Evolutionary conservation across 2,113 vertebrate species (phyloP).

Genomic region (Nymphicus hollandicus): DNA sequence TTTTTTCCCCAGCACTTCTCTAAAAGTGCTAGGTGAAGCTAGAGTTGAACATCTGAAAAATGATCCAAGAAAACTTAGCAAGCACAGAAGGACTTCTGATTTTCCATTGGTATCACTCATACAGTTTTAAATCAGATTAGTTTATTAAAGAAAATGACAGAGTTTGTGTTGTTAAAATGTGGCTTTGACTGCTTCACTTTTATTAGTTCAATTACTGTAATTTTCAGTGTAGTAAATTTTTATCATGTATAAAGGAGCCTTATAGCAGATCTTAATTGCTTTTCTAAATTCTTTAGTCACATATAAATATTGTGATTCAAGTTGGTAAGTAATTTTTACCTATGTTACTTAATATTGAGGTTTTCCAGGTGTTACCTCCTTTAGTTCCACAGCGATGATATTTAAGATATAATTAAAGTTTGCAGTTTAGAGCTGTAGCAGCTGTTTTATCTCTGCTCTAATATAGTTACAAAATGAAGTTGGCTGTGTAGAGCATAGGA

Average conservation of each 20-base stretch:
- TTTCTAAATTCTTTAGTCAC: not conserved
- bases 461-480: not conserved
- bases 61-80: not conserved
- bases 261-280: slow-evolving; percentile 16
- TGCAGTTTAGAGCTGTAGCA: not conserved
- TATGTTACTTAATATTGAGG: not conserved
- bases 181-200: not conserved
- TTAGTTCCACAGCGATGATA: not conserved
- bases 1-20: not conserved
- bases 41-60: not conserved
- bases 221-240: not conserved
- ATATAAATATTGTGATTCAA: slow-evolving; percentile 41
- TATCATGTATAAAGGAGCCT: not conserved
- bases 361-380: not conserved
- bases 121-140: not conserved
- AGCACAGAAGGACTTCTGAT: not conserved
- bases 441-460: not conserved
- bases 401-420: slow-evolving; percentile 45
- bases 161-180: not conserved
- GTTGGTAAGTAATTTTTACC: not conserved
- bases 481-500: not conserved
- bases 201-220: not conserved
- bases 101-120: not conserved
- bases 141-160: not conserved
- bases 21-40: not conserved